Evolutionary conservation across 2,113 vertebrate species (phyloP).

Genomic region (Meleagris gallopavo): DNA sequence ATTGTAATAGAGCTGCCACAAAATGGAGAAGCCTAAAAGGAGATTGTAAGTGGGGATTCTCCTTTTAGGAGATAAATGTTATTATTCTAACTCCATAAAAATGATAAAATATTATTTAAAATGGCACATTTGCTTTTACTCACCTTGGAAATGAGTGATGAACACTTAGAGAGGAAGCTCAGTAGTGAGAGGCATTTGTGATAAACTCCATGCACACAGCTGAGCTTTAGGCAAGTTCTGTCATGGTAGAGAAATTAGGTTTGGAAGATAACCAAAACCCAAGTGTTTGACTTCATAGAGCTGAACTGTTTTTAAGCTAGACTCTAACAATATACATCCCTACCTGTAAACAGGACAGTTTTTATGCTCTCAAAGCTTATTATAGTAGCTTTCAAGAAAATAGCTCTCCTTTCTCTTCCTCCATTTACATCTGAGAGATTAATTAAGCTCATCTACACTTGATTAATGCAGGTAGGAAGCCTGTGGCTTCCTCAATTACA

Average conservation of each 20-base stretch:
- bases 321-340: neutral
- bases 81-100: neutral
- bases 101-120: neutral
- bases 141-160: neutral
- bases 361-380: constrained; percentile 17
- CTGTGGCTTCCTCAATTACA: constrained; percentile 56
- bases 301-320: constrained; percentile 25
- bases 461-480: constrained; percentile 69
- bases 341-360: constrained; percentile 41
- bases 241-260: neutral
- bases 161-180: neutral
- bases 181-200: neutral
- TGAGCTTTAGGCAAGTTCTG: constrained; percentile 9
- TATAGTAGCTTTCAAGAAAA: constrained; percentile 38
- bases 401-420: constrained; percentile 43
- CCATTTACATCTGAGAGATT: constrained; percentile 63
- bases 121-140: neutral
- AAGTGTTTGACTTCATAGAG: neutral
- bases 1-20: neutral
- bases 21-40: neutral
- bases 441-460: constrained; percentile 64
- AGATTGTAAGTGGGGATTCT: neutral
- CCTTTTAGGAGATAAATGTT: no score
- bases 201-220: neutral
- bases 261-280: neutral